Percentiles rank a stretch among this genome's conserved stretches.
Conservation (phyloP, 2,888 invertebrate genomes). For the Meghimatium bilineatum region DNA sequence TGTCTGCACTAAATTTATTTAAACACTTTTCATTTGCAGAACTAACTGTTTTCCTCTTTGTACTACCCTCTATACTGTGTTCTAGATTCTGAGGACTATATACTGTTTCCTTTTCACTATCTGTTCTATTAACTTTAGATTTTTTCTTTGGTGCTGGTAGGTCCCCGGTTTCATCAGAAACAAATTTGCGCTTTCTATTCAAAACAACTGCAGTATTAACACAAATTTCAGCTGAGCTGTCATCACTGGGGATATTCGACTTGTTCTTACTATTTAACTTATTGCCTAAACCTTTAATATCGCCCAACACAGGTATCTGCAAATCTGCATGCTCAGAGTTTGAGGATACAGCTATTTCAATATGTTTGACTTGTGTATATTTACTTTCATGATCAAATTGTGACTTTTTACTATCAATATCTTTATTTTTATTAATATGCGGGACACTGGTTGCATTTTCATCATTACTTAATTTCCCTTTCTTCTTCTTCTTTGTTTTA, state of each 20-base stretch:
- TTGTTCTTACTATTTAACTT: background rate
- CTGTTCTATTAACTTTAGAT: background rate
- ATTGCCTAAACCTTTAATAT: background rate
- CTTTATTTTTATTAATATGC: background rate
- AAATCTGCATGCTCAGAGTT: background rate
- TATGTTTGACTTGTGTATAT: background rate
- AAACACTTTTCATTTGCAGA: background rate
- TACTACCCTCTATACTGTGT: background rate
- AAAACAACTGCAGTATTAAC: background rate
- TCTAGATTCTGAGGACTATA: background rate
- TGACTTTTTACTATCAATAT: background rate
- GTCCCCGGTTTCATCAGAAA: background rate
- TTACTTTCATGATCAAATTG: background rate
- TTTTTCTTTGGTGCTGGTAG: background rate
- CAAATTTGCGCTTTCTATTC: slow-evolving; percentile 20
- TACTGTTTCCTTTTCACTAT: background rate
- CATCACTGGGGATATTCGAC: background rate
- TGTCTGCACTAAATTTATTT: background rate
- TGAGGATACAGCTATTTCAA: background rate
- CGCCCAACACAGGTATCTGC: background rate
- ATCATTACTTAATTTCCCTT: background rate
- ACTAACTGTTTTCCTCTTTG: background rate
- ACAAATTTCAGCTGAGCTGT: background rate
- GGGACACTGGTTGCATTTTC: background rate
- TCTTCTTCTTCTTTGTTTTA: background rate